phyloP scores from a whole-genome alignment of 2,888 invertebrate species.

The Sialis lutaria region DNA sequence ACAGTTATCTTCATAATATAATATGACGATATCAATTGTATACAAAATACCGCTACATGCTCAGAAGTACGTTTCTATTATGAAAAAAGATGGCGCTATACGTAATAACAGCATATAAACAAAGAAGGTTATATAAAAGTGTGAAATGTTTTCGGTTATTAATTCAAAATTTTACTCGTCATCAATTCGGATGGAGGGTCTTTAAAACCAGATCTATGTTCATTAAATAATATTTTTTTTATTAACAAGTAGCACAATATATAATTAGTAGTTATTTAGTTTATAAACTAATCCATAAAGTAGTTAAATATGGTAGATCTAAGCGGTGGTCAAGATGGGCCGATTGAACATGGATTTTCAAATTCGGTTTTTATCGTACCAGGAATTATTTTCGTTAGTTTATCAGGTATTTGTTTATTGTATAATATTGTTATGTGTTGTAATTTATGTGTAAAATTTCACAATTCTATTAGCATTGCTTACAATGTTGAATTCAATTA shows the following conservation, averaged over 20 bases:
- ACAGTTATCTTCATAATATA: neutral
- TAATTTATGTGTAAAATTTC: too few species aligned
- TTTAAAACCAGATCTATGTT: too few species aligned
- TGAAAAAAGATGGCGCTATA: too few species aligned
- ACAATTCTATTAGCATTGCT: too few species aligned
- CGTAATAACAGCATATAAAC: neutral
- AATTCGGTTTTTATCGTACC: constrained; percentile 76
- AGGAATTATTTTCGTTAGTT: constrained; percentile 57
- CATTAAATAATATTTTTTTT: too few species aligned
- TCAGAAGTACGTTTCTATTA: too few species aligned
- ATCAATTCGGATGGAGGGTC: too few species aligned
- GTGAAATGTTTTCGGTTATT: neutral
- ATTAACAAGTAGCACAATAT: neutral
- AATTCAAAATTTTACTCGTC: too few species aligned
- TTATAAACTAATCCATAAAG: too few species aligned
- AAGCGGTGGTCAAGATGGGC: constrained; percentile 60
- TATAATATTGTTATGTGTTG: neutral
- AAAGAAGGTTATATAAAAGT: neutral
- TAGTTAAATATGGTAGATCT: constrained; percentile 60
- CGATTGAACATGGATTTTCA: constrained; percentile 73
- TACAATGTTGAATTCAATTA: too few species aligned
- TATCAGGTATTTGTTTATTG: constrained; percentile 46
- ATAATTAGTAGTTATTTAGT: neutral
- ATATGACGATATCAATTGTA: neutral
- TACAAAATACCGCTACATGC: too few species aligned